Conservation (phyloP, 2,888 invertebrate genomes). For the Erpobdella octoculata region DNA sequence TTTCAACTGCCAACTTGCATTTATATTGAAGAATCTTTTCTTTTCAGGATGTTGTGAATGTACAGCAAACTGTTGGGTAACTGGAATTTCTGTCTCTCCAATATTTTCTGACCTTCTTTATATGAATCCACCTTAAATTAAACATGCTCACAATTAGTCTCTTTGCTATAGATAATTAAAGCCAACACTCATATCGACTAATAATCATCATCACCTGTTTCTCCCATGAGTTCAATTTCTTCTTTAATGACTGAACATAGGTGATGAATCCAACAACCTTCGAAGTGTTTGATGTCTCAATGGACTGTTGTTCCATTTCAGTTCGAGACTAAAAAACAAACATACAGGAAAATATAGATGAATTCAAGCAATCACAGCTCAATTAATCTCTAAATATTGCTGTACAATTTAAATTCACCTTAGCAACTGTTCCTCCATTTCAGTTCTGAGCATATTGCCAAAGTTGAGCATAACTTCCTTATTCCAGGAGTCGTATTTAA, state of each 20-base stretch:
- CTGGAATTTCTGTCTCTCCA: slow-evolving; percentile 93
- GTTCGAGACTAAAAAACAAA: slow-evolving; percentile 74
- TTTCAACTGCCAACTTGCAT: too few species aligned
- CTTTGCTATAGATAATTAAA: background rate
- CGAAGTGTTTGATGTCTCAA: slow-evolving; percentile 88
- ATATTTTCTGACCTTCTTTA: slow-evolving; percentile 88
- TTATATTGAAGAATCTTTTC: too few species aligned
- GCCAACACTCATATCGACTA: too few species aligned
- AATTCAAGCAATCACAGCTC: too few species aligned
- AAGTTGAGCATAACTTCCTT: slow-evolving; percentile 95
- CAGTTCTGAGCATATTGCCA: slow-evolving; percentile 81
- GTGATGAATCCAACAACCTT: slow-evolving; percentile 98
- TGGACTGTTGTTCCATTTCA: slow-evolving; percentile 91
- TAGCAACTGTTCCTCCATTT: slow-evolving; percentile 88
- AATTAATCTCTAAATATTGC: too few species aligned
- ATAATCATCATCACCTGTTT: slow-evolving; percentile 55
- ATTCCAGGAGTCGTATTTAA: slow-evolving; percentile 99
- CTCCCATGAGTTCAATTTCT: slow-evolving; percentile 74
- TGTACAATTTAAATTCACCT: slow-evolving; percentile 46
- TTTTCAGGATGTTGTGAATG: slow-evolving; percentile 95
- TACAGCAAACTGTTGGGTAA: slow-evolving; percentile 95
- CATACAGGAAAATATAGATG: background rate
- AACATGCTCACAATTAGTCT: background rate
- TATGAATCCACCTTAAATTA: slow-evolving; percentile 55
- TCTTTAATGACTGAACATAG: slow-evolving; percentile 91